Percentiles rank a stretch among this genome's conserved stretches.
phyloP scores from a whole-genome alignment of 1,140 invertebrate species.

The Brachionus sp. region DNA sequence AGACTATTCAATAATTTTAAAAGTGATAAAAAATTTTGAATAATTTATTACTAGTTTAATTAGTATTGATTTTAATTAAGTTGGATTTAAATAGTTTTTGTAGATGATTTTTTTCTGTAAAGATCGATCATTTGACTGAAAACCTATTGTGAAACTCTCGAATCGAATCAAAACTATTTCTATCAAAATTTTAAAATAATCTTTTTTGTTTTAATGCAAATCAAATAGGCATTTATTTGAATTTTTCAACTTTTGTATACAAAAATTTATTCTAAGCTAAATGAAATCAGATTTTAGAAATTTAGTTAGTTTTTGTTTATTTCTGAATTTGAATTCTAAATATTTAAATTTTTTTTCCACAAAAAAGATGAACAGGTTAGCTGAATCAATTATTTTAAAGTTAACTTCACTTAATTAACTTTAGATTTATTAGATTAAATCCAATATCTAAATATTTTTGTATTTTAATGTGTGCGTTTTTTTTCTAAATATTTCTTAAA shows the following conservation, averaged over 20 bases:
- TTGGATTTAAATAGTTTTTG: neutral
- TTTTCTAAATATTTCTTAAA: too few species aligned
- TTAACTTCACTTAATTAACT: too few species aligned
- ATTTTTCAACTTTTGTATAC: neutral
- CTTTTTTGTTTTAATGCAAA: neutral
- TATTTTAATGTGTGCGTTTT: too few species aligned
- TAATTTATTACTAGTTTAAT: neutral
- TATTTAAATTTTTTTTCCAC: too few species aligned
- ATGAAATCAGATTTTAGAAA: neutral
- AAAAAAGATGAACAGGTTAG: too few species aligned
- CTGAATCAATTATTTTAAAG: too few species aligned
- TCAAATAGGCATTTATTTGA: neutral
- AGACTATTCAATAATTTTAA: neutral
- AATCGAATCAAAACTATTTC: neutral
- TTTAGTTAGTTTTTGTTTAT: neutral
- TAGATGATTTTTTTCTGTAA: neutral
- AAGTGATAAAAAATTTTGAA: neutral
- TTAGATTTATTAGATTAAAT: too few species aligned
- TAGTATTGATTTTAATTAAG: neutral
- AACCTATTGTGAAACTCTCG: neutral
- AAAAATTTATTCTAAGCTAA: neutral
- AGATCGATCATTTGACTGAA: neutral
- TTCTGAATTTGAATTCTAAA: neutral
- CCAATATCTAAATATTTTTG: too few species aligned
- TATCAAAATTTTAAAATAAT: neutral